phyloP scores from a whole-genome alignment of 2,797 vertebrate genomes.

The Sparidentex hasta region DNA sequence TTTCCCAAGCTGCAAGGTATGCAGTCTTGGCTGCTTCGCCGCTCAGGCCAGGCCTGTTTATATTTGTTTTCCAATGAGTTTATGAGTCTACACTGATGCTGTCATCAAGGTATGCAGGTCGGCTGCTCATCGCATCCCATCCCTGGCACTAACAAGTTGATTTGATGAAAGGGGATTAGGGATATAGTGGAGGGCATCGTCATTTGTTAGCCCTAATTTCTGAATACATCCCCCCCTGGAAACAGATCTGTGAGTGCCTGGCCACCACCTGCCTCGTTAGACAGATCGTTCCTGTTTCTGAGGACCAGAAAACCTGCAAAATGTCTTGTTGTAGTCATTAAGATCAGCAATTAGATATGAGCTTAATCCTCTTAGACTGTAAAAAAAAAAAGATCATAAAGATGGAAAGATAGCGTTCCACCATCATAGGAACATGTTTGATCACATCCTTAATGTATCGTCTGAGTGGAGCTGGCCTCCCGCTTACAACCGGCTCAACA shows the following conservation, averaged over 20 bases:
- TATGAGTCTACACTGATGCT: constrained; percentile 70
- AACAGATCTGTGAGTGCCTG: constrained; percentile 24
- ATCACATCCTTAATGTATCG: constrained; percentile 19
- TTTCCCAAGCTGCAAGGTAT: constrained; percentile 61
- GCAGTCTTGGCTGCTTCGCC: constrained; percentile 60
- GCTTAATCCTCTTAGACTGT: constrained; percentile 2
- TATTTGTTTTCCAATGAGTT: constrained; percentile 71
- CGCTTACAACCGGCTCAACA: neutral
- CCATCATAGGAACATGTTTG: constrained; percentile 2
- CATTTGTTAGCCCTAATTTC: constrained; percentile 15
- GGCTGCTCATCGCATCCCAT: constrained; percentile 25
- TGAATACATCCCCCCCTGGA: constrained; percentile 3
- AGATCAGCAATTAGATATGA: constrained; percentile 1
- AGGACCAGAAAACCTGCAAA: constrained; percentile 17
- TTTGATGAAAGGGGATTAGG: constrained; percentile 47
- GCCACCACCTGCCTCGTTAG: constrained; percentile 41
- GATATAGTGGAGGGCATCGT: constrained; percentile 7
- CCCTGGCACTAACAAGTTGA: constrained; percentile 21
- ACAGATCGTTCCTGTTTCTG: constrained; percentile 6
- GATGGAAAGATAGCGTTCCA: no score
- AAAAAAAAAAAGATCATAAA: neutral
- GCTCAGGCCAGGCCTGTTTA: constrained; percentile 41
- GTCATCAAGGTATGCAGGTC: constrained; percentile 54
- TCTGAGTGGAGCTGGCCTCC: constrained; percentile 3
- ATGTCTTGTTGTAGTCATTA: constrained; percentile 31